Conservation (phyloP, 2,888 invertebrate genomes). For the Agrotis ipsilon region DNA sequence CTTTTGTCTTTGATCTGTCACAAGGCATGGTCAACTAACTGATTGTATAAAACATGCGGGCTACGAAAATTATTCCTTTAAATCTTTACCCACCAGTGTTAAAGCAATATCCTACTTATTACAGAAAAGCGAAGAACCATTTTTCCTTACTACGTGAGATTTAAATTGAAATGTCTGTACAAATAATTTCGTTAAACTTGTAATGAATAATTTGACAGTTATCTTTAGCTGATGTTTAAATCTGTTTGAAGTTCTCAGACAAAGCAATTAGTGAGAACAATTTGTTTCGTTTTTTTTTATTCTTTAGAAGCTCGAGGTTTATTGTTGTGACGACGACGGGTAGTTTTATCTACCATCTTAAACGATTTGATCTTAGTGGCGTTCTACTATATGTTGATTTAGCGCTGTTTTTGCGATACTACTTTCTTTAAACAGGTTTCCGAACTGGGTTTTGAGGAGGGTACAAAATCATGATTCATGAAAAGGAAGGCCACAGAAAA, state of each 20-base stretch:
- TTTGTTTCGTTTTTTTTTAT: slow-evolving; percentile 11
- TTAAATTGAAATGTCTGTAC: slow-evolving; percentile 51
- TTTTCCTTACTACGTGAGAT: slow-evolving; percentile 1
- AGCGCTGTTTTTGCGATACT: not conserved
- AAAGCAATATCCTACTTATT: slow-evolving; percentile 17
- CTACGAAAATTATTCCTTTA: slow-evolving; percentile 42
- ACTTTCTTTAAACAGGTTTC: not conserved
- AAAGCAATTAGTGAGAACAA: slow-evolving; percentile 32
- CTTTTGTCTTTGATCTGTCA: slow-evolving; percentile 24
- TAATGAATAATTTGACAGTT: slow-evolving; percentile 56
- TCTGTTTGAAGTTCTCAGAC: slow-evolving; percentile 43
- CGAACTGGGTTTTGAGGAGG: not conserved
- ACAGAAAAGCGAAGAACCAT: not conserved
- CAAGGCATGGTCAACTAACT: slow-evolving; percentile 61
- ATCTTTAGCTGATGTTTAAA: slow-evolving; percentile 42
- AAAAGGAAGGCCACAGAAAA: too few species aligned
- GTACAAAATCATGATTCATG: too few species aligned
- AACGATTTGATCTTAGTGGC: not conserved
- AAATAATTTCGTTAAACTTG: slow-evolving; percentile 54
- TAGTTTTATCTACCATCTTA: not conserved
- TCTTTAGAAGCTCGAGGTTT: not conserved
- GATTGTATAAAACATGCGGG: slow-evolving; percentile 75
- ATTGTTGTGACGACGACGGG: not conserved
- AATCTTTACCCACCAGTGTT: not conserved
- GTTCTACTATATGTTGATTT: not conserved